Percentiles rank a stretch among this genome's conserved stretches.
phyloP scores from a whole-genome alignment of 2,888 invertebrate species.

The Diarsia rubi region DNA sequence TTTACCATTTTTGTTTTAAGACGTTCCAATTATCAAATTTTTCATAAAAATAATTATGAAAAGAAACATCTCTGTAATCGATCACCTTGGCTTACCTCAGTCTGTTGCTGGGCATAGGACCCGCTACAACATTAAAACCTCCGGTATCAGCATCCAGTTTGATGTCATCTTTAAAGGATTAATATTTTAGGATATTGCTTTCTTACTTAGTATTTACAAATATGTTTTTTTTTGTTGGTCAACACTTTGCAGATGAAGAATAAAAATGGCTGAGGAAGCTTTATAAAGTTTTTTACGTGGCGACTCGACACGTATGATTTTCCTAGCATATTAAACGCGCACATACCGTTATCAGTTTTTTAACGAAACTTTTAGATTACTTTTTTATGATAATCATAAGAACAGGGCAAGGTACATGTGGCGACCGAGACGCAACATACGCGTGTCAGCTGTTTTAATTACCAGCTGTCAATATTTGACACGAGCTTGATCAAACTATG shows the following conservation, averaged over 20 bases:
- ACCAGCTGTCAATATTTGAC: slow-evolving; percentile 65
- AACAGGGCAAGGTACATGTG: slow-evolving; percentile 68
- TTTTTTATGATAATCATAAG: slow-evolving; percentile 53
- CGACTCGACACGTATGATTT: slow-evolving; percentile 72
- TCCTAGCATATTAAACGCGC: slow-evolving; percentile 75
- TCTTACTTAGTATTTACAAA: not conserved
- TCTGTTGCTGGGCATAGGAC: not conserved
- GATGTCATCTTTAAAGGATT: not conserved
- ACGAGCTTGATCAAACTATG: slow-evolving; percentile 39
- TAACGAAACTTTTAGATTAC: slow-evolving; percentile 49
- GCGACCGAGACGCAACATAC: slow-evolving; percentile 60
- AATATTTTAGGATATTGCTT: not conserved
- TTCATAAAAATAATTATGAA: no score
- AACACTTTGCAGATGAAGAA: not conserved
- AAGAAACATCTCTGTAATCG: no score
- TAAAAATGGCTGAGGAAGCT: slow-evolving; percentile 16
- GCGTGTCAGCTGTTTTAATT: slow-evolving; percentile 60
- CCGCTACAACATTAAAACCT: not conserved
- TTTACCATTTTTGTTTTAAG: not conserved
- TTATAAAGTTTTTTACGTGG: slow-evolving; percentile 54
- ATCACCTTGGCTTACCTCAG: not conserved
- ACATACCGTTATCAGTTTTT: slow-evolving; percentile 63
- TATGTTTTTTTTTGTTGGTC: not conserved
- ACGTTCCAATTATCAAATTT: no score
- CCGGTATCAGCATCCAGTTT: not conserved